Evolutionary conservation across 2,888 invertebrate species (phyloP).

Genomic region (Erebia palarica): DNA sequence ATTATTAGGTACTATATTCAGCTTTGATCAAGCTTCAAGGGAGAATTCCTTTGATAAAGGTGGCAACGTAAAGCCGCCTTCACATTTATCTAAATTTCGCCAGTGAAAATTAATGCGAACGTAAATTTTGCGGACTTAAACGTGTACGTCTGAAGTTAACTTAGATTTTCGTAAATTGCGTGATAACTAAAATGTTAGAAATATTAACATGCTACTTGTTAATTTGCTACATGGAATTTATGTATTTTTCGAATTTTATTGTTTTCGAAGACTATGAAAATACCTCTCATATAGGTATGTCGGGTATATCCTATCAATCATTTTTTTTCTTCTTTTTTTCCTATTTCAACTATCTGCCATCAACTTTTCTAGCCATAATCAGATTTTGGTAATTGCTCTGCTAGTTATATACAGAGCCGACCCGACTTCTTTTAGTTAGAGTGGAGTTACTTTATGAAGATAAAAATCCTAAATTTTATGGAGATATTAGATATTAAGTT

Average conservation of each 20-base stretch:
- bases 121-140: conserved; percentile 35
- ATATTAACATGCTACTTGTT: background rate
- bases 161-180: conserved; percentile 31
- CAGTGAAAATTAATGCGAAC: conserved; percentile 35
- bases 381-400: no score
- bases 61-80: conserved; percentile 27
- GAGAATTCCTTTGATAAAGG: conserved; percentile 28
- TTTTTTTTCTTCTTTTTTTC: no score
- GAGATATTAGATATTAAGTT: no score
- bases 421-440: no score
- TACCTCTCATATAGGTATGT: no score
- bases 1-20: conserved; percentile 2
- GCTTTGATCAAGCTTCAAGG: background rate
- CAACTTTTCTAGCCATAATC: no score
- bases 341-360: no score
- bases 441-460: no score
- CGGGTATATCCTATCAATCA: no score
- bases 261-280: background rate
- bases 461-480: no score
- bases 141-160: conserved; percentile 26
- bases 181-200: conserved; percentile 22
- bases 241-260: background rate
- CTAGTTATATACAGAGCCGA: no score
- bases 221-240: background rate
- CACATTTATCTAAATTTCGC: conserved; percentile 39